These are phyloP conservation scores for Coluber constrictor DNA, from an alignment of 2,797 vertebrate species.

Conservation along the genomic window DNA sequence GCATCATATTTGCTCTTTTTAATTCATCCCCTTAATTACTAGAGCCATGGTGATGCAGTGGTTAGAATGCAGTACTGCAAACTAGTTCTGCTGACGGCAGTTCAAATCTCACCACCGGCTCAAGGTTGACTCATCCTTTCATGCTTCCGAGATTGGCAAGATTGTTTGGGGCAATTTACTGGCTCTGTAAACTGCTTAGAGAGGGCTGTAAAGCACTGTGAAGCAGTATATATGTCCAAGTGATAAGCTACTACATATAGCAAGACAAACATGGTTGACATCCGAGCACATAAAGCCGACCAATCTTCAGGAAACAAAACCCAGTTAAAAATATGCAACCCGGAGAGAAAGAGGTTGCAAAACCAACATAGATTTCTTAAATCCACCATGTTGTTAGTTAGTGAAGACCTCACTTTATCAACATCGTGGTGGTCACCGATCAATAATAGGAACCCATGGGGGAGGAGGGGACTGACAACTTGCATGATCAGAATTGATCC, in stretches of 20 bases:
- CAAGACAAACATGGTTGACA: not conserved
- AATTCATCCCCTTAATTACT: not conserved
- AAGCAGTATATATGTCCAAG: too few species aligned
- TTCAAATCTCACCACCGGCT: too few species aligned
- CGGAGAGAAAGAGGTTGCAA: not conserved
- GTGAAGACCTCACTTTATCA: not conserved
- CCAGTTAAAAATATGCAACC: not conserved
- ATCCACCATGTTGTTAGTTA: not conserved
- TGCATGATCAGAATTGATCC: not conserved
- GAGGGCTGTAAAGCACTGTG: too few species aligned
- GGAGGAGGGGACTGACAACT: accelerated
- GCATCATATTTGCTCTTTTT: not conserved
- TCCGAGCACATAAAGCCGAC: not conserved
- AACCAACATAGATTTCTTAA: not conserved
- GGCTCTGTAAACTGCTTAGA: too few species aligned
- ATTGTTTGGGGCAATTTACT: too few species aligned
- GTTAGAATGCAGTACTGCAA: too few species aligned
- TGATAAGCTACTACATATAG: too few species aligned
- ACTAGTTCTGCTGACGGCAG: too few species aligned
- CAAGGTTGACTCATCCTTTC: too few species aligned
- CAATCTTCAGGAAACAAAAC: not conserved
- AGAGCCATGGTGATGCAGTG: too few species aligned
- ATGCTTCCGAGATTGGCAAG: too few species aligned
- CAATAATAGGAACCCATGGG: not conserved
- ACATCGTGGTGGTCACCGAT: not conserved